phyloP scores from a whole-genome alignment of 2,113 vertebrate species.

The Delphinapterus leucas region DNA sequence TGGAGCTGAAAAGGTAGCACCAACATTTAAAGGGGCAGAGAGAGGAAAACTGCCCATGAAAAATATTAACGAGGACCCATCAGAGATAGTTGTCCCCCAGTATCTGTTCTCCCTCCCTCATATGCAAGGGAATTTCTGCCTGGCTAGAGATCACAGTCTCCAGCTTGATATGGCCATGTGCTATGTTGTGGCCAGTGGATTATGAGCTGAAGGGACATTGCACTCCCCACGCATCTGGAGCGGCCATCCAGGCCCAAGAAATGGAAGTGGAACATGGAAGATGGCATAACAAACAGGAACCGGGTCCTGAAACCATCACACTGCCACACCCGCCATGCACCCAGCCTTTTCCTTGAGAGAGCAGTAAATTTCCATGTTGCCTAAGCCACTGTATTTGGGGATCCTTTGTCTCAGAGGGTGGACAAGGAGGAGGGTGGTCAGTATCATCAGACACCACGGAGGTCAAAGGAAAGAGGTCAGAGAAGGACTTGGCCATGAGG shows the following conservation, averaged over 20 bases:
- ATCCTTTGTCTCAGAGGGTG: neutral
- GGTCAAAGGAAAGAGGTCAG: neutral
- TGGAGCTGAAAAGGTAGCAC: neutral
- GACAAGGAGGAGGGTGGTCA: neutral
- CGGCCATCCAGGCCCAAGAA: neutral
- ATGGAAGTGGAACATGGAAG: neutral
- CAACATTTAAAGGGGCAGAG: neutral
- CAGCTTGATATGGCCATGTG: neutral
- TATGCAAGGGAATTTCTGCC: neutral
- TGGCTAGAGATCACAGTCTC: neutral
- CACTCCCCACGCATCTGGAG: neutral
- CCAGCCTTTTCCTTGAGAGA: neutral
- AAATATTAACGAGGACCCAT: neutral
- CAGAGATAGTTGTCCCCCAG: neutral
- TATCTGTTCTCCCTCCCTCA: neutral
- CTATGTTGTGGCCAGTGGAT: neutral
- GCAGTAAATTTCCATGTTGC: neutral
- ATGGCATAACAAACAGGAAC: neutral
- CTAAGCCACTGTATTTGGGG: neutral
- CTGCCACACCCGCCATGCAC: neutral
- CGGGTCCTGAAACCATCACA: neutral
- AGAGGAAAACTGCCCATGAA: neutral
- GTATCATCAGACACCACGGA: neutral
- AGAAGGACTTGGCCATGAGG: neutral
- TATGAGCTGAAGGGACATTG: neutral